A percentile compares a stretch with the other conserved stretches of the same genome.
Conservation (phyloP, 2,888 invertebrate species). For the Punctoribates punctum region DNA sequence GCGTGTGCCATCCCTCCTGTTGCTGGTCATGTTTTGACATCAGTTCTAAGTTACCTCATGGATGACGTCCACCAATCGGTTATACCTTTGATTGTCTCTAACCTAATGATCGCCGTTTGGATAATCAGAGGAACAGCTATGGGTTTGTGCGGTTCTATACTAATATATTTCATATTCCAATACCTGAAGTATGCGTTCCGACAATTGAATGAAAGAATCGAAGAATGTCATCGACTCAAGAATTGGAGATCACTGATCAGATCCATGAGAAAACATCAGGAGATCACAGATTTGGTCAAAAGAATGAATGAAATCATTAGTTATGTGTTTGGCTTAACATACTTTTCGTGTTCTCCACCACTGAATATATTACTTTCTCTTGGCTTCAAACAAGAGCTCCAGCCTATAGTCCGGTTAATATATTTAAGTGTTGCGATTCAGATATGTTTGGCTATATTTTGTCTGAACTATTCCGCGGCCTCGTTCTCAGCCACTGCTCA, state of each 20-base stretch:
- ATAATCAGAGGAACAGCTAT: neutral
- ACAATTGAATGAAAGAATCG: neutral
- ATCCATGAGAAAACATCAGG: neutral
- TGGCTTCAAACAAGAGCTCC: neutral
- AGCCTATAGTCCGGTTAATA: neutral
- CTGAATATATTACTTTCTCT: neutral
- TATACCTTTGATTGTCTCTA: neutral
- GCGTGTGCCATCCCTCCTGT: neutral
- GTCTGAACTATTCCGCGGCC: neutral
- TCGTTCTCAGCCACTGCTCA: neutral
- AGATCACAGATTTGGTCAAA: neutral
- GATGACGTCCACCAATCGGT: neutral
- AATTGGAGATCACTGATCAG: too few relatives aligned
- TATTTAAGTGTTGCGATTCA: neutral
- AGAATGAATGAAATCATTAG: neutral
- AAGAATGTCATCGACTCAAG: neutral
- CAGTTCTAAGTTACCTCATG: neutral
- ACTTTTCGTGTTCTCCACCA: neutral
- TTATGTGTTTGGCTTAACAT: neutral
- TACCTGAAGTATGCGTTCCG: neutral
- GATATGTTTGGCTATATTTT: neutral
- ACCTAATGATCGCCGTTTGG: neutral
- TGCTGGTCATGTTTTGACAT: neutral
- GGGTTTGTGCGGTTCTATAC: neutral
- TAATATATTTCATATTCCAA: neutral